Base-by-base conservation (phyloP, 2,888 invertebrate genomes). In the Epirrhoe tristata region DNA sequence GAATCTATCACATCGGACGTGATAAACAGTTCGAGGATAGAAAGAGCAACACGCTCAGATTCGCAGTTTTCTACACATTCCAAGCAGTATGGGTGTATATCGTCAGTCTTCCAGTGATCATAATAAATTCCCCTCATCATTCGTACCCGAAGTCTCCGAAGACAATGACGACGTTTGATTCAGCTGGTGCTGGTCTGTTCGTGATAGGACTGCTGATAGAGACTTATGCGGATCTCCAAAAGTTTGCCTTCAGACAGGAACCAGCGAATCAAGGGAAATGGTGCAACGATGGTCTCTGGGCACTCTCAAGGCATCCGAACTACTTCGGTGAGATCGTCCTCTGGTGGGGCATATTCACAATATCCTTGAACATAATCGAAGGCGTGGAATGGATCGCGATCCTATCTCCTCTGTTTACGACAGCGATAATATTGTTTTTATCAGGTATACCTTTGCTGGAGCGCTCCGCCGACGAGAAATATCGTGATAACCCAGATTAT, bases 331-430 rank as follows among this genome's bases (percentile, higher is more conserved):
- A 98, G 91, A 97, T 98, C 10, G 95, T 98, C 0, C 94, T 98
- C 14, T 98, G 98, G 98, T 97, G 98, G 97, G 98, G 98, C 4
- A 96, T 98, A 77, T 98, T 98, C 83, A 95, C 97, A 59, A 97
- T 98, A 85, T 97, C 98, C 0, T 87, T 98, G 43, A 98, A 97
- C 83, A 97, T 98, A 16, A 95, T 98, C 76, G 95, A 96, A 79
- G 97, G 97, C 16, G 93, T 95, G 39, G 98, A 98, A 91, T 98
- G 97, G 97, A 94, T 97, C 32, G 97, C 97, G 8, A 96, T 98
- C 75, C 94, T 97, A 76, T 98, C 98, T 14, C 98, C 98, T 6
- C 91, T 98, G 66, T 98, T 98, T 87, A 98, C 97, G 24, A 96
- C 96, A 14, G 90, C 97, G 74, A 98, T 98, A 71, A 97, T 98